Evolutionary conservation across 1,140 invertebrate genomes (phyloP), one percentile per base, ranked within the genome.

Genomic region (Oreohelix idahoensis): DNA sequence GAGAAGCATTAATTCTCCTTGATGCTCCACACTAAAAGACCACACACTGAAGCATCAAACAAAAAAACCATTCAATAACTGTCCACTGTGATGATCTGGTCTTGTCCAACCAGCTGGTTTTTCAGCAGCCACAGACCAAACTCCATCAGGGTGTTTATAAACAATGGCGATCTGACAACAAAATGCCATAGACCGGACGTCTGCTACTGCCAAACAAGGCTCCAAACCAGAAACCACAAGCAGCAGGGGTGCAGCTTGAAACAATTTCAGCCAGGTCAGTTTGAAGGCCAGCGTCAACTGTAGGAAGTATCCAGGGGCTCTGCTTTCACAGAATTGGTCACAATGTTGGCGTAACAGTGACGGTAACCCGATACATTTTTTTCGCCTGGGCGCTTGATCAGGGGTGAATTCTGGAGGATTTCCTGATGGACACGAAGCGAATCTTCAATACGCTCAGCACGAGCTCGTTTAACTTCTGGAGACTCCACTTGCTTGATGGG

Each of bases 321-420:
- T 1, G 84, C 13, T 63, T 85, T 85, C 70, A 85, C 81, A 13
- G 51, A 36, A 32, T 79, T 83, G 38, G 26, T 1, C 32, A 82
- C 71, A 1, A 71, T 82, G 80, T 82, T 82, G 71, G 80, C 80
- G 36, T 85, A 85, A 39, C 81, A 85, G 49, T 85, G 81, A 8
- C 84, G 78, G 53, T 83, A 85, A 13, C 84, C 84, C 11, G 84
- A 83, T 10, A 82, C 79, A 77, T 85, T 82, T 32, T 81, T 71
- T 35, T 85, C 84, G 2, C 82, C 51, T 23, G 82, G 84, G 26
- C 79, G 78, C 45, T 85, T 85, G 23, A 85, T 82, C 69, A 85
- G 77, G 23, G 84, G 84, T 1, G 84, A 85, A 73, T 85, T 85
- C 73, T 85, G 76, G 42, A 85, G 73, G 26, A 85, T 85, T 70